Conservation (phyloP, 2,888 invertebrate genomes). For the Dione vanillae region DNA sequence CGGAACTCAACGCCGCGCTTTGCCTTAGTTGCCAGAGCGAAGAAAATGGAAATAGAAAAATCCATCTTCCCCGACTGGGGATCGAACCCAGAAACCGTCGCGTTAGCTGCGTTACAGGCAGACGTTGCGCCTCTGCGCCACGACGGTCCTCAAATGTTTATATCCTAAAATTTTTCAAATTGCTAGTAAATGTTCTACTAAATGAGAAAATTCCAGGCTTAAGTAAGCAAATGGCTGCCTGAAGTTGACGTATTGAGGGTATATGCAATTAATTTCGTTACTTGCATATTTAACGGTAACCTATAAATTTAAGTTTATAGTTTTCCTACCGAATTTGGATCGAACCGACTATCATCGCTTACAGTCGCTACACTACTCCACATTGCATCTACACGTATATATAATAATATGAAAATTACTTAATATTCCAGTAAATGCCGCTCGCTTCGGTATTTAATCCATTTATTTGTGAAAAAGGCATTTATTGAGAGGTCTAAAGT, state of each 20-base stretch:
- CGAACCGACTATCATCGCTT: neutral
- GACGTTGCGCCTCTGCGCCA: too few species aligned
- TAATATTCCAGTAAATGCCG: neutral
- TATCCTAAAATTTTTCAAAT: slow-evolving; percentile 3
- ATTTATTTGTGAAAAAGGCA: slow-evolving; percentile 20
- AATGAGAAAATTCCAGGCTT: slow-evolving; percentile 26
- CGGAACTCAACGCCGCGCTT: too few species aligned
- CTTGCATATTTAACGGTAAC: slow-evolving; percentile 4
- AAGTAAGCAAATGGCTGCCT: slow-evolving; percentile 18
- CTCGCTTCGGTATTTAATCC: slow-evolving; percentile 9
- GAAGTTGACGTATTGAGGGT: slow-evolving; percentile 22
- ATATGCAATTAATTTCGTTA: slow-evolving; percentile 17
- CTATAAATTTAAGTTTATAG: neutral
- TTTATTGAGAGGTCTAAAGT: slow-evolving; percentile 21
- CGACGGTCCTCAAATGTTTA: too few species aligned
- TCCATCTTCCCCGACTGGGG: too few species aligned
- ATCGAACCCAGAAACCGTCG: too few species aligned
- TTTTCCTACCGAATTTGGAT: neutral
- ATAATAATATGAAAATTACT: neutral
- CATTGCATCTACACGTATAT: neutral
- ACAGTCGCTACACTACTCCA: neutral
- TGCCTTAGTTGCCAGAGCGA: too few species aligned
- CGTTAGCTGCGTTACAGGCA: too few species aligned
- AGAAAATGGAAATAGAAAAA: too few species aligned
- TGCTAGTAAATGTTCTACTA: slow-evolving; percentile 13